These are phyloP conservation scores for Thelaira solivaga DNA, from an alignment of 2,888 invertebrate genomes.

Conservation along the genomic window DNA sequence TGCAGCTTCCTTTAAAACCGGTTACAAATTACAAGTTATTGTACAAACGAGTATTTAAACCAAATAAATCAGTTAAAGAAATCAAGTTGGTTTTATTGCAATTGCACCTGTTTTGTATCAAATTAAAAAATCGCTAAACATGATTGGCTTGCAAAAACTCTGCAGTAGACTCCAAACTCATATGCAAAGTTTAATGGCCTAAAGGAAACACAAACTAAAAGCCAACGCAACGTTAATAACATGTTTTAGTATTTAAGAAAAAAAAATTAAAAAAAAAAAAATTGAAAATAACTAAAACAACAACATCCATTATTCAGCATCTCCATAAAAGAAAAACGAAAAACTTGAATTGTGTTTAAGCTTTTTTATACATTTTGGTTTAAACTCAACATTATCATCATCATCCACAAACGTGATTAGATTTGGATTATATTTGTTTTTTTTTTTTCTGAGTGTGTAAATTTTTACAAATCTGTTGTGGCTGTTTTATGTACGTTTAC, in stretches of 20 bases:
- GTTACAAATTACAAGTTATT: slow-evolving; percentile 30
- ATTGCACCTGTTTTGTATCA: slow-evolving; percentile 62
- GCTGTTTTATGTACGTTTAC: too few species aligned
- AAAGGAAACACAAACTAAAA: slow-evolving; percentile 47
- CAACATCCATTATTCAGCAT: too few species aligned
- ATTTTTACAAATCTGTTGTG: too few species aligned
- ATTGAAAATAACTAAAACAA: background rate
- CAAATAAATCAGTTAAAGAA: slow-evolving; percentile 58
- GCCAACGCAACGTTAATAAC: slow-evolving; percentile 40
- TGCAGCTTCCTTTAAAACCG: slow-evolving; percentile 58
- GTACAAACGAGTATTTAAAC: slow-evolving; percentile 27
- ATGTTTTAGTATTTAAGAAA: slow-evolving; percentile 28
- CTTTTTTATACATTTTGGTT: too few species aligned
- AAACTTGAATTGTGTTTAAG: slow-evolving; percentile 8
- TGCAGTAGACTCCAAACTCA: slow-evolving; percentile 6
- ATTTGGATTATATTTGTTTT: too few species aligned
- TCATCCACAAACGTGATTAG: too few species aligned
- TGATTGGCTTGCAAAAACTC: slow-evolving; percentile 49
- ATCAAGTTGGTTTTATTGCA: slow-evolving; percentile 41
- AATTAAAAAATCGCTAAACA: slow-evolving; percentile 40
- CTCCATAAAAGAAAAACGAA: background rate
- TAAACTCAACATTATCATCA: too few species aligned
- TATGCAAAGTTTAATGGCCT: slow-evolving; percentile 62
- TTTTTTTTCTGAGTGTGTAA: too few species aligned
- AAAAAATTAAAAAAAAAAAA: background rate